These are phyloP conservation scores for Nymphalis polychloros DNA, from an alignment of 2,888 invertebrate genomes.

Conservation along the genomic window DNA sequence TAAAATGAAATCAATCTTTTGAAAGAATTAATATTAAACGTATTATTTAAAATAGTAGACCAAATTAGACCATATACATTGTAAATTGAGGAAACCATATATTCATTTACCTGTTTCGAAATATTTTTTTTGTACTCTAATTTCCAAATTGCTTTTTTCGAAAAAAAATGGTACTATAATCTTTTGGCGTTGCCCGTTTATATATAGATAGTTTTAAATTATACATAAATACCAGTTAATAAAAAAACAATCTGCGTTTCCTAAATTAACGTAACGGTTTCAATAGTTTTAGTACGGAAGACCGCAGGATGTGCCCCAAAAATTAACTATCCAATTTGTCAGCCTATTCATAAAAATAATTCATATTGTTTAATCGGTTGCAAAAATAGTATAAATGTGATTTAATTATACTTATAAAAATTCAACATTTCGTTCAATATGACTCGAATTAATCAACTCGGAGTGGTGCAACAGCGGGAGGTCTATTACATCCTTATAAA, in stretches of 20 bases:
- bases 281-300: conserved; percentile 6
- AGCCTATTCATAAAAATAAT: background rate
- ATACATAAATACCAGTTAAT: background rate
- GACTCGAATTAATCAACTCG: conserved; percentile 22
- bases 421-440: background rate
- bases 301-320: conserved; percentile 12
- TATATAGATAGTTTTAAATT: too few species aligned
- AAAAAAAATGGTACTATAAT: too few species aligned
- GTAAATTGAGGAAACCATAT: too few species aligned
- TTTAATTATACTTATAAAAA: conserved; percentile 3
- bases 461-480: conserved; percentile 31
- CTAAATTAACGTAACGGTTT: background rate
- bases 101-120: too few species aligned
- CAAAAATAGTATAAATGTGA: background rate
- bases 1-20: background rate
- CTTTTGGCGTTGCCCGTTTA: too few species aligned
- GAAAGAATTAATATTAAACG: too few species aligned
- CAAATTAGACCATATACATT: too few species aligned
- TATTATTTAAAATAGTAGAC: too few species aligned
- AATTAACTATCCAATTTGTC: conserved; percentile 11
- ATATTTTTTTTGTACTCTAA: too few species aligned
- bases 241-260: background rate
- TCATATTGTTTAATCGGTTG: background rate
- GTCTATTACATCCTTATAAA: conserved; percentile 24
- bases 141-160: too few species aligned